phyloP scores from a whole-genome alignment of 2,113 vertebrate genomes.

The Gavia stellata region DNA sequence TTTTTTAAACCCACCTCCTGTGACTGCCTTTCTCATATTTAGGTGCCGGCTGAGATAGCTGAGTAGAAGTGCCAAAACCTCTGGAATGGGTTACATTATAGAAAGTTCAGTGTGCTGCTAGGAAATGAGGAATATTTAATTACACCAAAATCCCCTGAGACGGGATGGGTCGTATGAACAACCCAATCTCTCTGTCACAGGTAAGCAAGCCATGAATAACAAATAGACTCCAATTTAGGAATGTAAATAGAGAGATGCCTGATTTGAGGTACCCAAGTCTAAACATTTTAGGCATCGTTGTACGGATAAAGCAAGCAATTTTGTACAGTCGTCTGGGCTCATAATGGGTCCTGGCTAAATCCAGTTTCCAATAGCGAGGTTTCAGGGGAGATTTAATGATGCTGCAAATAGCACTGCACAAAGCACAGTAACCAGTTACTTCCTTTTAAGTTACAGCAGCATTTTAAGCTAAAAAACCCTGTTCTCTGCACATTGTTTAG shows the following conservation, averaged over 20 bases:
- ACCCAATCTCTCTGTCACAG: not conserved
- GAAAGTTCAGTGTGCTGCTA: not conserved
- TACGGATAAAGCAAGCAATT: not conserved
- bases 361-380: not conserved
- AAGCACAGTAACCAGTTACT: not conserved
- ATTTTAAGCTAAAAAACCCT: not conserved
- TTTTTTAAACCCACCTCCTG: not conserved
- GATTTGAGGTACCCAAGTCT: not conserved
- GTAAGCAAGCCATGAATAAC: not conserved
- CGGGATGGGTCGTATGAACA: not conserved
- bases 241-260: not conserved
- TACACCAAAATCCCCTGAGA: not conserved
- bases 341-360: slow-evolving; percentile 10
- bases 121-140: not conserved
- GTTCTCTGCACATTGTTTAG: not conserved
- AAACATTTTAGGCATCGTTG: not conserved
- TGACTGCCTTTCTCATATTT: not conserved
- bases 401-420: not conserved
- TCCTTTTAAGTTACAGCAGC: slow-evolving; percentile 1
- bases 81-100: not conserved
- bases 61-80: not conserved
- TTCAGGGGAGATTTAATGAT: slow-evolving; percentile 30
- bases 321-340: not conserved
- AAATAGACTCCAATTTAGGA: not conserved
- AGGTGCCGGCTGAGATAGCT: not conserved